A percentile compares a stretch with the other conserved stretches of the same genome.
Conservation (phyloP, 1,140 invertebrate genomes). For the Propsilocerus akamusi region DNA sequence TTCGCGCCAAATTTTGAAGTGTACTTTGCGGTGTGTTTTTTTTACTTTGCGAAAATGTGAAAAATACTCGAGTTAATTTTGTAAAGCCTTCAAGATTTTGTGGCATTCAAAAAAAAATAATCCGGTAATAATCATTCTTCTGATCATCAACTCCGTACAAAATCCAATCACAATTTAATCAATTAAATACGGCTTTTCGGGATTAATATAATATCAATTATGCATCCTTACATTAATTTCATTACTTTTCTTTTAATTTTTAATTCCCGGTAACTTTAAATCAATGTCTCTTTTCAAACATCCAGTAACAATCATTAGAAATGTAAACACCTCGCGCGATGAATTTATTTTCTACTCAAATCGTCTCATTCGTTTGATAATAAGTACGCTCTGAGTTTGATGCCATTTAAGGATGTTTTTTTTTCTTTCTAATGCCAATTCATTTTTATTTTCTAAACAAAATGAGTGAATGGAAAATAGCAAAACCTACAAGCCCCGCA, state of each 20-base stretch:
- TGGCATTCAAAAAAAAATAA: no score
- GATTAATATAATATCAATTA: background rate
- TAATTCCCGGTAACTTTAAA: background rate
- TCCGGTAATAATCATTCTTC: no score
- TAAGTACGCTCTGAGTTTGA: slow-evolving; percentile 82
- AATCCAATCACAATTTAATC: no score
- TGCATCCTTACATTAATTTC: background rate
- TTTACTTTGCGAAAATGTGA: no score
- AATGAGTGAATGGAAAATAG: slow-evolving; percentile 17
- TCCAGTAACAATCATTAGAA: slow-evolving; percentile 85
- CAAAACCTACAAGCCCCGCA: no score
- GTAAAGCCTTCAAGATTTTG: no score
- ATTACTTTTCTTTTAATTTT: background rate
- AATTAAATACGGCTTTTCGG: background rate
- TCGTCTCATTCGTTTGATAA: slow-evolving; percentile 84
- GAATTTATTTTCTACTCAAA: slow-evolving; percentile 99
- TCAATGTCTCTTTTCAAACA: background rate
- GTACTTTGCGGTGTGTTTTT: no score
- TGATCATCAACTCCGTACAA: no score
- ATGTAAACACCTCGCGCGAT: slow-evolving; percentile 79
- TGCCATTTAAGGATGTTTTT: slow-evolving; percentile 82
- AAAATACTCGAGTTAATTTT: no score
- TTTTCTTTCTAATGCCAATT: no score
- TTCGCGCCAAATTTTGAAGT: no score
- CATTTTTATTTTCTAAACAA: no score